A percentile compares a stretch with the other conserved stretches of the same genome.
Evolutionary conservation across 2,888 invertebrate genomes (phyloP).

Genomic region (Oasisia sp.): DNA sequence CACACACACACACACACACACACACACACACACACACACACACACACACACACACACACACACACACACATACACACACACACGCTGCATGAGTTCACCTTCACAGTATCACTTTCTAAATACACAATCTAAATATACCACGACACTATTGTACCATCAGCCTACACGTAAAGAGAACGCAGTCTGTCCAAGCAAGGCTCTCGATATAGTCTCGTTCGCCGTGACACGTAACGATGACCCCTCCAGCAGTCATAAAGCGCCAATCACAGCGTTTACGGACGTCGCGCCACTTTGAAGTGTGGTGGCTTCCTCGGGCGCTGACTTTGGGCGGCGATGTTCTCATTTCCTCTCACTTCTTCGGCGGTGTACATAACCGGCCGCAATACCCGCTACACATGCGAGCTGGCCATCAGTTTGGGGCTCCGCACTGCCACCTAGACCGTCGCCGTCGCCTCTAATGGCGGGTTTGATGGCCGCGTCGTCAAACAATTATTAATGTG

Average conservation of each 20-base stretch:
- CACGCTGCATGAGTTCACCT: no score
- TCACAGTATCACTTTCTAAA: no score
- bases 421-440: neutral
- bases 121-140: no score
- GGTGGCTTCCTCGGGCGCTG: neutral
- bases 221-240: neutral
- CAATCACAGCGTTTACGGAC: neutral
- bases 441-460: neutral
- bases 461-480: neutral
- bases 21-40: no score
- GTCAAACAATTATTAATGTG: constrained; percentile 17
- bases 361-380: neutral
- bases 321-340: neutral
- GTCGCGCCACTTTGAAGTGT: neutral
- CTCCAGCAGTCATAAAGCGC: neutral
- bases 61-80: no score
- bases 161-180: neutral
- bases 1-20: no score
- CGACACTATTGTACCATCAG: neutral
- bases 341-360: constrained; percentile 13
- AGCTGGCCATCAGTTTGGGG: neutral
- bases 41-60: no score
- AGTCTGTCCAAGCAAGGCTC: neutral
- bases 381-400: neutral
- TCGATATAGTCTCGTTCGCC: neutral